A percentile compares a stretch with the other conserved stretches of the same genome.
Evolutionary conservation across 2,113 vertebrate species (phyloP).

Genomic region (Casuarius casuarius): DNA sequence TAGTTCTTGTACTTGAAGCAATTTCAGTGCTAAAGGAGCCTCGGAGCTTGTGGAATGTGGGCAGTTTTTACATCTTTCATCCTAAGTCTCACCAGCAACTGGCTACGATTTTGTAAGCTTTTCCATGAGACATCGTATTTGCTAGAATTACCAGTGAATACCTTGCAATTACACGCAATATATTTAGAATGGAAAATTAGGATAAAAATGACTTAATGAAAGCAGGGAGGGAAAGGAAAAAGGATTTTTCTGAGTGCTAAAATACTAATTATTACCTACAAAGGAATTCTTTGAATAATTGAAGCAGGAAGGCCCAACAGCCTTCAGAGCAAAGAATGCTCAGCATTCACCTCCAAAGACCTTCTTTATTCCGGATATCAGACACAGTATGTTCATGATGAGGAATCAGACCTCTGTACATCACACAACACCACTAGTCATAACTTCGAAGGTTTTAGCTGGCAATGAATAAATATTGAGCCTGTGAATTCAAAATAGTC

Average conservation of each 20-base stretch:
- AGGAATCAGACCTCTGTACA: background rate
- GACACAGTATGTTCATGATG: background rate
- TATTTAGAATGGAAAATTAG: background rate
- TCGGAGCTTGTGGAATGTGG: slow-evolving; percentile 7
- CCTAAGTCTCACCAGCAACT: background rate
- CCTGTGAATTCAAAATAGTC: slow-evolving; percentile 34
- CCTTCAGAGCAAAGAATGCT: slow-evolving; percentile 44
- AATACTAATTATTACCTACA: background rate
- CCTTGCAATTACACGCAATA: background rate
- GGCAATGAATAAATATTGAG: background rate
- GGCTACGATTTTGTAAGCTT: background rate
- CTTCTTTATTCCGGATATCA: slow-evolving; percentile 10
- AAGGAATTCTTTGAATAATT: slow-evolving; percentile 35
- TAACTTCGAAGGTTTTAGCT: slow-evolving; percentile 22
- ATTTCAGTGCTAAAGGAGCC: background rate
- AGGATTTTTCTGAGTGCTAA: background rate
- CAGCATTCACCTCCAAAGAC: slow-evolving; percentile 43
- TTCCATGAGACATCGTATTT: background rate
- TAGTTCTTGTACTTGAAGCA: background rate
- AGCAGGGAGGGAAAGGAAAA: background rate
- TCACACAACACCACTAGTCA: slow-evolving; percentile 5
- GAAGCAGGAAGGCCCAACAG: background rate
- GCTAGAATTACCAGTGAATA: background rate
- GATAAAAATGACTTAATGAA: background rate
- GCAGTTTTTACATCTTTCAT: background rate